These are phyloP conservation scores for Boulengeromyrus knoepffleri DNA, from an alignment of 2,113 vertebrate genomes.

Conservation along the genomic window DNA sequence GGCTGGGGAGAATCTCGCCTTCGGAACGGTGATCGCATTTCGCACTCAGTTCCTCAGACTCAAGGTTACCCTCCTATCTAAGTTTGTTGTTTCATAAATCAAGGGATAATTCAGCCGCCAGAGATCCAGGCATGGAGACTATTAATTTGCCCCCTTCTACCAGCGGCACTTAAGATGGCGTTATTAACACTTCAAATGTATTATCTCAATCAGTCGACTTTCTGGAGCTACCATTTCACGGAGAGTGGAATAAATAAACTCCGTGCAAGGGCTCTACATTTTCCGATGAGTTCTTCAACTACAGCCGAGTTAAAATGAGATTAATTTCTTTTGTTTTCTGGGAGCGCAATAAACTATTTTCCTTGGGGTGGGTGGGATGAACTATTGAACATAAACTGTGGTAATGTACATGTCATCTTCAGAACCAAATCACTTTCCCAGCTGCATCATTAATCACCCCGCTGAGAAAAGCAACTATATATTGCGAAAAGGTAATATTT, in stretches of 20 bases:
- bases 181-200: conserved; percentile 55
- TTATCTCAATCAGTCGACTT: conserved; percentile 52
- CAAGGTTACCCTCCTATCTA: conserved; percentile 63
- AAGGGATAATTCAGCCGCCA: conserved; percentile 62
- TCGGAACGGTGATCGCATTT: conserved; percentile 49
- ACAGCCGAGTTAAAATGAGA: conserved; percentile 15
- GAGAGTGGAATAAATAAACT: conserved; percentile 35
- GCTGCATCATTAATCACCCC: conserved; percentile 15
- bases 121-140: conserved; percentile 48
- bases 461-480: neutral
- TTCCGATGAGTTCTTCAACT: neutral
- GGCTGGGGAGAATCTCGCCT: conserved; percentile 38
- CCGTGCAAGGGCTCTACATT: neutral
- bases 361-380: neutral
- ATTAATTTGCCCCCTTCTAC: conserved; percentile 50
- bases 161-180: conserved; percentile 48
- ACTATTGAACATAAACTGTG: conserved; percentile 3
- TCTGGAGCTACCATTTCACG: conserved; percentile 23
- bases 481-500: conserved; percentile 11
- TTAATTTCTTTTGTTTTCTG: conserved; percentile 18
- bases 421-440: conserved; percentile 19
- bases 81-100: conserved; percentile 71
- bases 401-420: conserved; percentile 22
- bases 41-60: conserved; percentile 55
- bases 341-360: conserved; percentile 19